These are phyloP conservation scores for Cephonodes hylas DNA, from an alignment of 2,888 invertebrate genomes.

Conservation along the genomic window DNA sequence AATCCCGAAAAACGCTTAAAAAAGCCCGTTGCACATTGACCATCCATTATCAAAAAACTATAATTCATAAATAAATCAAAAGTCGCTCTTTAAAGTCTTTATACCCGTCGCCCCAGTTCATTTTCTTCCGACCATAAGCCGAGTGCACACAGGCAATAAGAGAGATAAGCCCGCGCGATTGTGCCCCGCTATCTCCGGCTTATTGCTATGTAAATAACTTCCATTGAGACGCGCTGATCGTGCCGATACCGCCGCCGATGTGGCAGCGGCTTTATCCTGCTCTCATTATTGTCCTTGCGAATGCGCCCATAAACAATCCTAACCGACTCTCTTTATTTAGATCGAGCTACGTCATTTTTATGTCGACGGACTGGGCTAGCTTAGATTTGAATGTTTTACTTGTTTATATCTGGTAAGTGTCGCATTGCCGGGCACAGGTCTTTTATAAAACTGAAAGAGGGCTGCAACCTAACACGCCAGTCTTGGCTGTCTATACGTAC, in stretches of 20 bases:
- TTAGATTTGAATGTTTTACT: no score
- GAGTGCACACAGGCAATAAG: constrained; percentile 71
- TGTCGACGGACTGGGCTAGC: no score
- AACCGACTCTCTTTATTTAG: not conserved
- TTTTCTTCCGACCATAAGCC: constrained; percentile 70
- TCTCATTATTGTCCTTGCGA: constrained; percentile 38
- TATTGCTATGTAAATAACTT: constrained; percentile 79
- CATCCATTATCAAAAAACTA: constrained; percentile 32
- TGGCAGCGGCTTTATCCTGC: constrained; percentile 70
- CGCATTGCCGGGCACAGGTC: no score
- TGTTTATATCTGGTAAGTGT: no score
- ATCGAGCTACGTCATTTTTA: no score
- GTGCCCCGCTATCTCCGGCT: constrained; percentile 64
- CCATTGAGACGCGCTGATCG: constrained; percentile 71
- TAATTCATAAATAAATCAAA: constrained; percentile 56
- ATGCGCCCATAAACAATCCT: constrained; percentile 32
- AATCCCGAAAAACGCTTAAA: not conserved
- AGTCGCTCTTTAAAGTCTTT: constrained; percentile 62
- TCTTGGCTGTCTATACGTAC: no score
- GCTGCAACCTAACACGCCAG: no score
- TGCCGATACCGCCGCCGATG: constrained; percentile 65
- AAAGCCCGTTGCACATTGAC: no score
- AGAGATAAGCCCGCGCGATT: constrained; percentile 61
- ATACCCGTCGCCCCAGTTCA: constrained; percentile 63
- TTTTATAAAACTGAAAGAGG: no score